These are phyloP conservation scores for Hydrolagus colliei DNA, from an alignment of 2,797 vertebrate genomes.

Conservation along the genomic window DNA sequence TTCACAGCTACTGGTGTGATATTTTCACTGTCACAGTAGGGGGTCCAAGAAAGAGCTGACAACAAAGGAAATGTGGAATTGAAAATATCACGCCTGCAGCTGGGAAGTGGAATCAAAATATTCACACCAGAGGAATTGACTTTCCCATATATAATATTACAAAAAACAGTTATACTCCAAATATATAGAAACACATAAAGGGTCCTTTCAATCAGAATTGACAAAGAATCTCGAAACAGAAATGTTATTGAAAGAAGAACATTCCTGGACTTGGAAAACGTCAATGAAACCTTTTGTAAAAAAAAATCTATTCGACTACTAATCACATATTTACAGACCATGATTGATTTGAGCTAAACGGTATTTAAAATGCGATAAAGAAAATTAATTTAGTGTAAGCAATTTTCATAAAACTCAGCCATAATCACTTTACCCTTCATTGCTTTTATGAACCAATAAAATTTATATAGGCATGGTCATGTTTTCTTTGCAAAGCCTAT, in stretches of 20 bases:
- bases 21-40: not conserved
- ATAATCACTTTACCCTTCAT: not conserved
- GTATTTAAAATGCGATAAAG: not conserved
- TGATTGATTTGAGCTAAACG: not conserved
- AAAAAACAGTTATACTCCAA: not conserved
- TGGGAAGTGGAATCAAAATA: not conserved
- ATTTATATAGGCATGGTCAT: not conserved
- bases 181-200: not conserved
- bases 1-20: no score
- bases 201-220: not conserved
- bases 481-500: not conserved
- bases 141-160: not conserved
- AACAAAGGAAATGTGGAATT: not conserved
- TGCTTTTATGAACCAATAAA: not conserved
- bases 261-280: not conserved
- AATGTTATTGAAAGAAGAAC: not conserved
- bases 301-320: not conserved
- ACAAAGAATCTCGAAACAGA: not conserved
- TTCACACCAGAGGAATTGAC: not conserved
- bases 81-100: not conserved
- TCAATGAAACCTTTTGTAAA: not conserved
- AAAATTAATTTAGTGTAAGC: not conserved
- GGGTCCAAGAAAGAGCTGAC: not conserved
- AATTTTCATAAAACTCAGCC: not conserved
- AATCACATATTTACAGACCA: not conserved